phyloP scores from a whole-genome alignment of 2,888 invertebrate species.

The Tetragonisca angustula region DNA sequence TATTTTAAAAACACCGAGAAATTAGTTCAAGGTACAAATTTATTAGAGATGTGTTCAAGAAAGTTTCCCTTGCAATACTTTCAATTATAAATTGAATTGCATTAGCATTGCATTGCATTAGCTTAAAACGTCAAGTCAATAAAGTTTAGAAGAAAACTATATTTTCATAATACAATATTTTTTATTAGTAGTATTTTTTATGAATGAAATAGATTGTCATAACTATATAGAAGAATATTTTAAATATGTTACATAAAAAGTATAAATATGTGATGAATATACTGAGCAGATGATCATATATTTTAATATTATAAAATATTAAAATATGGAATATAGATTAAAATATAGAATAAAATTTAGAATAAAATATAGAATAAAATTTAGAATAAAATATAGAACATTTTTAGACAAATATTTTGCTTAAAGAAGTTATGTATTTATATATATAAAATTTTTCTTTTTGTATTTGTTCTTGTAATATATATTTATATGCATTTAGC shows the following conservation, averaged over 20 bases:
- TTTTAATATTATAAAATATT: conserved; percentile 8
- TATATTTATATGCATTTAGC: conserved; percentile 13
- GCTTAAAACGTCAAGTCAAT: conserved; percentile 5
- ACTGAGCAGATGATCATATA: conserved; percentile 5
- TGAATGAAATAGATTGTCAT: conserved; percentile 2
- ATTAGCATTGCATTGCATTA: neutral
- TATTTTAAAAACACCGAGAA: conserved; percentile 74
- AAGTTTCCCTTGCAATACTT: neutral
- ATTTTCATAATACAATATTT: conserved; percentile 1
- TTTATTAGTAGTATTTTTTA: conserved; percentile 22
- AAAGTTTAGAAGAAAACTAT: neutral
- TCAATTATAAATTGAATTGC: conserved; percentile 10
- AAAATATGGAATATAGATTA: no score
- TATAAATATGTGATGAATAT: conserved; percentile 11
- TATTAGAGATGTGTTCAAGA: conserved; percentile 16
- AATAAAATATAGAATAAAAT: neutral
- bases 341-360: no score
- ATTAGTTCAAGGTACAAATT: conserved; percentile 49
- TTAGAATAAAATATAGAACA: neutral
- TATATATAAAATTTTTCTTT: conserved; percentile 12
- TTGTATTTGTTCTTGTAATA: conserved; percentile 4
- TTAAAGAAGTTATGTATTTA: conserved; percentile 16
- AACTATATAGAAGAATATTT: conserved; percentile 17
- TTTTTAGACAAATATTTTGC: conserved; percentile 2
- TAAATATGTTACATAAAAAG: conserved; percentile 25